Evolutionary conservation across 2,888 invertebrate species (phyloP).

Genomic region (Leuctra nigra): DNA sequence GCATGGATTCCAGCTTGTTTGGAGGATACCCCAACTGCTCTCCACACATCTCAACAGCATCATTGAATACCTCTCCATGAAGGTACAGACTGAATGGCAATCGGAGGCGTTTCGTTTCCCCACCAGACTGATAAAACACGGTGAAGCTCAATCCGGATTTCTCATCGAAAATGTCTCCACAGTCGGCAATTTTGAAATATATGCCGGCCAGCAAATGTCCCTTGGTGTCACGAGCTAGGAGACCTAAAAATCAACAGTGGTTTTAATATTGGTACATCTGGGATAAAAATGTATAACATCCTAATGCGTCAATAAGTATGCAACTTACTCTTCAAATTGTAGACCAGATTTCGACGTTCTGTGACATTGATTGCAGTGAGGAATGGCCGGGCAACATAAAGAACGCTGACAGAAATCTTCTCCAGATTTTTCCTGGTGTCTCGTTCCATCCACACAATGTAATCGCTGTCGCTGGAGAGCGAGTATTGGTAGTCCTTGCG

Average conservation of each 20-base stretch:
- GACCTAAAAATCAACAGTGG: too few relatives aligned
- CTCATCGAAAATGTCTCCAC: conserved; percentile 34
- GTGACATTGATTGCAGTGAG: conserved; percentile 77
- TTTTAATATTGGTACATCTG: too few relatives aligned
- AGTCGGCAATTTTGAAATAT: conserved; percentile 66
- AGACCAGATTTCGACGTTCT: conserved; percentile 81
- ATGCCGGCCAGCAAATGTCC: conserved; percentile 78
- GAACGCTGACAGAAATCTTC: conserved; percentile 53
- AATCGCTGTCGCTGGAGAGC: conserved; percentile 61
- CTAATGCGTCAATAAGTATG: too few relatives aligned
- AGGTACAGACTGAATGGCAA: conserved; percentile 64
- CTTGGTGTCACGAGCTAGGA: conserved; percentile 74
- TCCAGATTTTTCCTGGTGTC: conserved; percentile 61
- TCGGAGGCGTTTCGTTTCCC: conserved; percentile 58
- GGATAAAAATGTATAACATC: too few relatives aligned
- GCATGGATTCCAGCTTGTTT: conserved; percentile 54
- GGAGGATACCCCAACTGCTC: conserved; percentile 63
- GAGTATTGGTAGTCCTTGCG: conserved; percentile 80
- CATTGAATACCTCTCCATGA: conserved; percentile 39
- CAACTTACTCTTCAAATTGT: conserved; percentile 67
- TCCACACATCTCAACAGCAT: conserved; percentile 61
- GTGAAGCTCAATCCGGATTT: conserved; percentile 47
- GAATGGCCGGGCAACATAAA: conserved; percentile 74
- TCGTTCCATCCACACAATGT: conserved; percentile 79
- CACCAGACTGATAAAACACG: conserved; percentile 65